Percentiles rank a stretch among this genome's conserved stretches.
Conservation (phyloP, 2,888 invertebrate genomes). For the Phalera bucephala region DNA sequence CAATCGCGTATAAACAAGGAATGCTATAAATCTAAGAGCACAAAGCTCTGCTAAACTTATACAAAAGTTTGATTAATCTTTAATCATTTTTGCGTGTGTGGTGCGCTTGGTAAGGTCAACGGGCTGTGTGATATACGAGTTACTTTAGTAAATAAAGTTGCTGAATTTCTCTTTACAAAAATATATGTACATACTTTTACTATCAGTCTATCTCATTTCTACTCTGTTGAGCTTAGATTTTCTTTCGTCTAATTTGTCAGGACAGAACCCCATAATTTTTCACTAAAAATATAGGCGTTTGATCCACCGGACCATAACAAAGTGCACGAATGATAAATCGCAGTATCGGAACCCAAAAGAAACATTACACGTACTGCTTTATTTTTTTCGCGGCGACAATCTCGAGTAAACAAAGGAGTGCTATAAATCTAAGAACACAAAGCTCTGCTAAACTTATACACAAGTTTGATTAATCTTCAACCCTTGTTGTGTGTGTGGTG, state of each 20-base stretch:
- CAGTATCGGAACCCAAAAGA: not conserved
- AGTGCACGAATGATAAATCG: slow-evolving; percentile 13
- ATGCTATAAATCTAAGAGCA: slow-evolving; percentile 27
- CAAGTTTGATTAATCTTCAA: slow-evolving; percentile 36
- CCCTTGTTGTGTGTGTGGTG: slow-evolving; percentile 13
- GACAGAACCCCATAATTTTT: not conserved
- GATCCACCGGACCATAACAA: slow-evolving; percentile 13
- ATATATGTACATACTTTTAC: no score
- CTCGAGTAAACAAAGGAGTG: slow-evolving; percentile 28
- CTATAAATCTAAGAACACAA: slow-evolving; percentile 27
- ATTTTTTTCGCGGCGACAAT: slow-evolving; percentile 7
- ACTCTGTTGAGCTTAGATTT: no score
- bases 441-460: slow-evolving; percentile 24
- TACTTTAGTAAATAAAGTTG: no score
- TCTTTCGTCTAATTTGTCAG: no score
- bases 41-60: slow-evolving; percentile 24
- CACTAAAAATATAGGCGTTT: slow-evolving; percentile 10
- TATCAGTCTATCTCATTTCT: no score
- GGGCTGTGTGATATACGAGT: not conserved
- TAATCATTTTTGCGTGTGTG: slow-evolving; percentile 15
- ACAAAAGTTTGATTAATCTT: slow-evolving; percentile 36
- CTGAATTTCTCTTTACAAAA: no score
- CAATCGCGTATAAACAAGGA: slow-evolving; percentile 24
- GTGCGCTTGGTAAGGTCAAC: slow-evolving; percentile 9
- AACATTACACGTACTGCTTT: slow-evolving; percentile 1